Base-by-base conservation (phyloP, 2,888 invertebrate species). In the Drosophila flavopinicola region DNA sequence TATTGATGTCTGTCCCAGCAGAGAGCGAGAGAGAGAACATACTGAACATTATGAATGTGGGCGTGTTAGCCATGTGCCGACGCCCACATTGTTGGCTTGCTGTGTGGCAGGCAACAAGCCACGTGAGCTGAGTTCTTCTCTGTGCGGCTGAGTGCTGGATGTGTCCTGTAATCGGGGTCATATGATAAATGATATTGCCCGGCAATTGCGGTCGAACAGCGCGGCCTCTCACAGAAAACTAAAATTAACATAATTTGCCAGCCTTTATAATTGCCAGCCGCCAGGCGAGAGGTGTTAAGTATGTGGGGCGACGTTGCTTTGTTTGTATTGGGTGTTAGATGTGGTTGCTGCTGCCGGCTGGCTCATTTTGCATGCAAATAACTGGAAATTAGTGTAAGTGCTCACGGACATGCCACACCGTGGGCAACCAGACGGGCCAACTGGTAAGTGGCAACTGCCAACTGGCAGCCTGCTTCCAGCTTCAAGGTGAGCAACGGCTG, bases 331-430 rank as follows among this genome's bases (percentile, higher is more conserved):
- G 39, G 24, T 39, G 13, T 42, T 52, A 4, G 20, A 20, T 39
- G 44, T n/a, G 23, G 38, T 29, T 35, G 41, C 32, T 20, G 30
- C 63, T 69, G 60, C 67, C 53, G 63, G 63, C 69, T 79, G 59
- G 73, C 59, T 70, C 75, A 84, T 84, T 82, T 84, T 73, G 78
- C 75, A 83, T 83, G 82, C 84, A 83, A 84, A 84, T 83, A 84
- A 79, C 78, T 79, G 70, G 66, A 82, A 82, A 83, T 83, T 83
- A 83, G 78, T 84, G 73, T 83, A 82, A 83, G 82, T 83, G 84
- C 84, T 82, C 66, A 84, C 73, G 73, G 78, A 78, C 84, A 83
- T 82, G 82, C 82, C 75, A 84, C 66, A 54, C 53, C 37, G 57
- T 20, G 27, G 45, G 39, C 64, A 37, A 44, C 41, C 30, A 57